phyloP scores from a whole-genome alignment of 2,888 invertebrate species.

The Phytoseiulus persimilis region DNA sequence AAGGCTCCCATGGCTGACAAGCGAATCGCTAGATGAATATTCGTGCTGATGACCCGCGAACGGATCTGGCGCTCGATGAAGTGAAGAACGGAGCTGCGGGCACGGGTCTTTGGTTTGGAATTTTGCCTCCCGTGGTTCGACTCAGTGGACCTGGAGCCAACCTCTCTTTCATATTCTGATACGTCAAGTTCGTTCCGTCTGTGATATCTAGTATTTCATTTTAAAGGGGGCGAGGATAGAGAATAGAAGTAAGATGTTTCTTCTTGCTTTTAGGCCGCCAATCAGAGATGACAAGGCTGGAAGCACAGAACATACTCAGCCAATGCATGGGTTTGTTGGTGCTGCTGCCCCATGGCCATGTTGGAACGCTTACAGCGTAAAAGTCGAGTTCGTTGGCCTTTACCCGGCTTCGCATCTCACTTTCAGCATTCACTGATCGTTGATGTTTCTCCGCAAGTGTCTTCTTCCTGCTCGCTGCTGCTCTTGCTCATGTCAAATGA shows the following conservation, averaged over 20 bases:
- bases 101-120: background rate
- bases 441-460: background rate
- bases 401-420: background rate
- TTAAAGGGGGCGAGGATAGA: background rate
- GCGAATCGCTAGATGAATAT: background rate
- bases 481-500: background rate
- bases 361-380: background rate
- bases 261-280: background rate
- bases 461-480: background rate
- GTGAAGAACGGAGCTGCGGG: background rate
- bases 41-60: background rate
- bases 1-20: background rate
- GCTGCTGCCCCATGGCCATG: background rate
- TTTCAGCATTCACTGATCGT: background rate
- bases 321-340: background rate
- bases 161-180: background rate
- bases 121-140: background rate
- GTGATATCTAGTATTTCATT: constrained; percentile 5
- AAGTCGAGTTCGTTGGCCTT: background rate
- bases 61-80: background rate
- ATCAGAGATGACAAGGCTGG: constrained; percentile 5
- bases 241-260: background rate
- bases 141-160: background rate
- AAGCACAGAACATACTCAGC: background rate
- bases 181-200: background rate